Conservation (phyloP, 2,113 vertebrate species). For the Pelvicachromis taeniatus region DNA sequence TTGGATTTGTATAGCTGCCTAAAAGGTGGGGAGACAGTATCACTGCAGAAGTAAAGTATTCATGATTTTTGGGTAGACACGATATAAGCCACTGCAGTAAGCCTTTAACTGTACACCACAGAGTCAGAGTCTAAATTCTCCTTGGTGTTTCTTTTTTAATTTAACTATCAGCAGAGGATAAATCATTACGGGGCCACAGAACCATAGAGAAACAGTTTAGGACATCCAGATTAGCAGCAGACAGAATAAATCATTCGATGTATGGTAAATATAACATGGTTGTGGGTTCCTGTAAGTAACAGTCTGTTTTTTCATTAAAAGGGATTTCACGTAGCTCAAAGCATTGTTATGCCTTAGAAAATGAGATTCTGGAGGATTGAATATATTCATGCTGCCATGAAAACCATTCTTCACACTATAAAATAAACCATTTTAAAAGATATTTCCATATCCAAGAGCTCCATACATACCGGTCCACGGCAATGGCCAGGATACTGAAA, state of each 20-base stretch:
- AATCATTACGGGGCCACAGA: background rate
- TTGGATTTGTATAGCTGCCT: background rate
- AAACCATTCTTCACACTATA: background rate
- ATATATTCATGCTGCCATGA: background rate
- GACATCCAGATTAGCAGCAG: background rate
- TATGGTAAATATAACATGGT: background rate
- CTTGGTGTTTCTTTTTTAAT: background rate
- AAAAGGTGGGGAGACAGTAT: background rate
- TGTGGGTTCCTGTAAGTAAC: background rate
- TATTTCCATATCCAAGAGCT: background rate
- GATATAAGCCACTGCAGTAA: background rate
- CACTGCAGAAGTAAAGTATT: background rate
- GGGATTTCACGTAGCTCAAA: background rate
- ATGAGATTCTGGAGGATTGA: background rate
- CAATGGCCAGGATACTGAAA: conserved; percentile 89
- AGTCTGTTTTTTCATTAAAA: background rate
- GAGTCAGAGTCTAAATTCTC: background rate
- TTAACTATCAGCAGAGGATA: background rate
- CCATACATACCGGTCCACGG: conserved; percentile 78
- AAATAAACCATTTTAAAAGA: background rate
- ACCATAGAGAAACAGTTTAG: background rate
- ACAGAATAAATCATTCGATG: background rate
- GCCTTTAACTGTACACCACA: background rate
- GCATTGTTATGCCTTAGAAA: background rate
- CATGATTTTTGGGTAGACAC: background rate